Evolutionary conservation across 2,888 invertebrate genomes (phyloP).

Genomic region (Furcula furcula): DNA sequence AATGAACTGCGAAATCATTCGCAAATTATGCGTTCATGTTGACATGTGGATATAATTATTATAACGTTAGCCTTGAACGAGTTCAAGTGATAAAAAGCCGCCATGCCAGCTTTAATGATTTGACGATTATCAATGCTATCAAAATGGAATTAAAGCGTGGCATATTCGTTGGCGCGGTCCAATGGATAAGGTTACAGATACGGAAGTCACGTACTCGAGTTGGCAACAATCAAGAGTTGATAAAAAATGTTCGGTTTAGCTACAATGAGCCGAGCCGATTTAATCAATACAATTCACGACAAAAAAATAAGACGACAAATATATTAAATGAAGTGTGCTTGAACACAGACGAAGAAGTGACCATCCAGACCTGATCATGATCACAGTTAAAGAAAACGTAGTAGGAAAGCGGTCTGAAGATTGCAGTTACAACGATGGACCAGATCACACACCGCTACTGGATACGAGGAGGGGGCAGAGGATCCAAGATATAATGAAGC

Average conservation of each 20-base stretch:
- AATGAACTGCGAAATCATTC: conserved; percentile 8
- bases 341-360: no score
- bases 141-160: conserved; percentile 2
- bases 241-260: neutral
- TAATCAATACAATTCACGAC: neutral
- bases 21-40: conserved; percentile 2
- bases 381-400: no score
- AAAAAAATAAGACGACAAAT: no score
- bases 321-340: no score
- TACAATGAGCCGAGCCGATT: neutral
- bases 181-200: conserved; percentile 5
- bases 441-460: no score
- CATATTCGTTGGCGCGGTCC: neutral
- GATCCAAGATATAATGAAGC: no score
- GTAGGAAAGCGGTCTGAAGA: no score
- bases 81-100: neutral
- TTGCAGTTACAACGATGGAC: no score
- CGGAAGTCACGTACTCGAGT: conserved; percentile 6
- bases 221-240: conserved; percentile 2
- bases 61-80: conserved; percentile 5
- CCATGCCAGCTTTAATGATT: neutral
- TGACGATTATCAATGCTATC: neutral
- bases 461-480: no score
- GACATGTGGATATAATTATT: neutral
- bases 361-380: no score